Conservation (phyloP, 2,113 vertebrate species). For the Scomber japonicus region DNA sequence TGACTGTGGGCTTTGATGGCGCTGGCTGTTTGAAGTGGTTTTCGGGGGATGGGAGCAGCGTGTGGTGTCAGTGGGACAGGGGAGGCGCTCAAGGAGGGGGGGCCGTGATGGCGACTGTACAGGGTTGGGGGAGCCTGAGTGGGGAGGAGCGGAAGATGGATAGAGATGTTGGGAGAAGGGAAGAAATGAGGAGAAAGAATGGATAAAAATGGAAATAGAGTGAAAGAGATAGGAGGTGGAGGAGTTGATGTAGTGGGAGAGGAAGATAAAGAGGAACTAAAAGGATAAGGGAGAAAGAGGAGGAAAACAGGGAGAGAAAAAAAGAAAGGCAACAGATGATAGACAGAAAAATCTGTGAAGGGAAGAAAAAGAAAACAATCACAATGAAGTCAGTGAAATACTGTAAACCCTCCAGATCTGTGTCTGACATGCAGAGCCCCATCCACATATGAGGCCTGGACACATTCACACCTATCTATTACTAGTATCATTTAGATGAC, state of each 20-base stretch:
- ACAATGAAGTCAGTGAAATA: constrained; percentile 9
- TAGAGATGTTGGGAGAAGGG: constrained; percentile 36
- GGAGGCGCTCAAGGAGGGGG: constrained; percentile 57
- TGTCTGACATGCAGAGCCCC: constrained; percentile 16
- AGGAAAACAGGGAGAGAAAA: constrained; percentile 7
- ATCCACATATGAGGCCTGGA: constrained; percentile 51
- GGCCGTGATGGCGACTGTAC: constrained; percentile 68
- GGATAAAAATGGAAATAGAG: constrained; percentile 29
- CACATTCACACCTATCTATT: constrained; percentile 72
- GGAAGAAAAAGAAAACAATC: not conserved
- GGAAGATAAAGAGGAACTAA: constrained; percentile 29
- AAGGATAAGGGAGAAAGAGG: not conserved
- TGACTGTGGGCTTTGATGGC: constrained; percentile 85
- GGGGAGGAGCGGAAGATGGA: constrained; percentile 47
- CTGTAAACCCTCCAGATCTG: constrained; percentile 21
- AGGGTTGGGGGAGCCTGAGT: constrained; percentile 50
- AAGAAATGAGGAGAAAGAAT: constrained; percentile 18
- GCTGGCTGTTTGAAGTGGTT: constrained; percentile 87
- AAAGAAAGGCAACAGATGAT: constrained; percentile 14
- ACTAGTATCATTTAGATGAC: constrained; percentile 73
- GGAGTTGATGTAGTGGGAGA: constrained; percentile 14
- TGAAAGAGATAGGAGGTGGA: constrained; percentile 5
- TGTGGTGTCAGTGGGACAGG: constrained; percentile 87
- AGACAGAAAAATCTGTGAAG: constrained; percentile 35
- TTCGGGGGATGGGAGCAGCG: constrained; percentile 86